A percentile compares a stretch with the other conserved stretches of the same genome.
phyloP scores from a whole-genome alignment of 1,140 invertebrate species.

The Panulirus ornatus region DNA sequence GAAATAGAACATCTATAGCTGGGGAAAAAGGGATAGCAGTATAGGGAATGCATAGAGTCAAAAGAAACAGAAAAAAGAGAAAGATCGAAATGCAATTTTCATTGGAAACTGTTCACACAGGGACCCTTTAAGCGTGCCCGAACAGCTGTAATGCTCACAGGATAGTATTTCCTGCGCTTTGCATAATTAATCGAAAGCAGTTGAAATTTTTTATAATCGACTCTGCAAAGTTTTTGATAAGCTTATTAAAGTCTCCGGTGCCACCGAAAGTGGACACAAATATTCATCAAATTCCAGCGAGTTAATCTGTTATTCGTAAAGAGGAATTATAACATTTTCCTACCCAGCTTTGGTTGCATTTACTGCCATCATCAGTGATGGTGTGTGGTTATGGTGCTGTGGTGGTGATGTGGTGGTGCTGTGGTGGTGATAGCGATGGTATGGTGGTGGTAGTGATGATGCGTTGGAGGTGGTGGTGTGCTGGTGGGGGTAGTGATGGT shows the following conservation, averaged over 20 bases:
- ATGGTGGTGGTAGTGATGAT: not conserved
- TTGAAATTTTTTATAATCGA: not conserved
- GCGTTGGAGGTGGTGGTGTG: not conserved
- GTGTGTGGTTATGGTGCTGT: not conserved
- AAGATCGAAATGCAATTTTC: too few relatives aligned
- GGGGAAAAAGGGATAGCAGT: too few relatives aligned
- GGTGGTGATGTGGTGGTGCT: not conserved
- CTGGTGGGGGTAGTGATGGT: slow-evolving; percentile 7
- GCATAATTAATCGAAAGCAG: not conserved
- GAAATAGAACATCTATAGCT: too few relatives aligned
- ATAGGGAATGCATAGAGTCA: too few relatives aligned
- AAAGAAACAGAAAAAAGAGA: too few relatives aligned
- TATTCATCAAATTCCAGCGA: too few relatives aligned
- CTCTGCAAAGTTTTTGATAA: not conserved
- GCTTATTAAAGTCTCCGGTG: not conserved
- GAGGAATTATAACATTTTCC: too few relatives aligned
- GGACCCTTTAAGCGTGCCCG: not conserved
- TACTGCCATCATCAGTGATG: not conserved
- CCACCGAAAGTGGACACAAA: too few relatives aligned
- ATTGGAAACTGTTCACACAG: too few relatives aligned
- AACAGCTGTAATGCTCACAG: not conserved
- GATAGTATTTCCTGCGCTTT: not conserved
- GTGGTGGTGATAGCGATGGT: slow-evolving; percentile 8
- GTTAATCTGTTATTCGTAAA: too few relatives aligned
- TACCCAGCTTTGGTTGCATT: not conserved